Percentiles rank a stretch among this genome's conserved stretches.
phyloP scores from a whole-genome alignment of 37 sponge, comb jelly and placozoan genomes.

The Theonella swinhoei region DNA sequence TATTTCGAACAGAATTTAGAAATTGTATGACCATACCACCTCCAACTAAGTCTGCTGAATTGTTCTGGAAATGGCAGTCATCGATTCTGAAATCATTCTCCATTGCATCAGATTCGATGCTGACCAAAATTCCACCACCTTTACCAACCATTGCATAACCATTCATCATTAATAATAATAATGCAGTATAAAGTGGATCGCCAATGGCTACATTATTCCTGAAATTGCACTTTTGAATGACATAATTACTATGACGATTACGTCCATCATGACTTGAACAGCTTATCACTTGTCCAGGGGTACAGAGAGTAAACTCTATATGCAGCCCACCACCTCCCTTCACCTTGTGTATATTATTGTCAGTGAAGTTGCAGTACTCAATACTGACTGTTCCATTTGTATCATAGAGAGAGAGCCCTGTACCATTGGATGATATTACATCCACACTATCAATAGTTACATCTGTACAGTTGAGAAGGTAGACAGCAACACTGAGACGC shows the following conservation, averaged over 20 bases:
- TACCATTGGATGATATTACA: neutral
- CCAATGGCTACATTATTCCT: neutral
- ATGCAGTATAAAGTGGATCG: too few relatives aligned
- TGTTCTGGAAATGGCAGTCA: conserved; percentile 1
- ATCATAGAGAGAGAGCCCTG: conserved; percentile 5
- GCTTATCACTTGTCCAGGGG: neutral
- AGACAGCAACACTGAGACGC: conserved; percentile 15
- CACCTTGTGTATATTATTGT: neutral
- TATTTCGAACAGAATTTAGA: neutral
- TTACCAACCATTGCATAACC: neutral
- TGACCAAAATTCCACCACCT: neutral
- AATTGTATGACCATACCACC: neutral
- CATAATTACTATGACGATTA: neutral
- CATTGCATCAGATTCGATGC: neutral
- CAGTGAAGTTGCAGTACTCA: neutral
- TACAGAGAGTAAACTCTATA: neutral
- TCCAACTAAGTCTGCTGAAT: neutral
- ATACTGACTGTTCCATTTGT: conserved; percentile 6
- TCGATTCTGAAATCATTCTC: neutral
- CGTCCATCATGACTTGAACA: neutral
- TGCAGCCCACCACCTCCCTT: conserved; percentile 3
- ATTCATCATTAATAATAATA: too few relatives aligned
- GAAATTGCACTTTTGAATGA: neutral
- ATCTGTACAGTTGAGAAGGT: conserved; percentile 11
- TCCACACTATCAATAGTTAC: neutral